Evolutionary conservation across 1,140 invertebrate genomes (phyloP), one percentile per base, ranked within the genome.

Genomic region (Drosophila oshimai): DNA sequence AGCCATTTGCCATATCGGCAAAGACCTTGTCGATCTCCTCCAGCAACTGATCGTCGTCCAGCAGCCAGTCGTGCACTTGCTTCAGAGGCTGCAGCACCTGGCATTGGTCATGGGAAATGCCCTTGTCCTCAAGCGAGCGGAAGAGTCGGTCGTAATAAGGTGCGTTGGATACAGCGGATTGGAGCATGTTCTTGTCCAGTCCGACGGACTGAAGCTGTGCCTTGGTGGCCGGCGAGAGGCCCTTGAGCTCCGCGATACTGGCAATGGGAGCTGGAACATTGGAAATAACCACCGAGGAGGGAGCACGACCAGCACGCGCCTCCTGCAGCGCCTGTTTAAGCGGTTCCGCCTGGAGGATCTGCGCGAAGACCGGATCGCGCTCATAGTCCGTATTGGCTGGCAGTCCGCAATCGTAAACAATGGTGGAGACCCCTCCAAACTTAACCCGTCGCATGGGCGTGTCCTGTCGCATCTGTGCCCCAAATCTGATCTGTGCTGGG

Each of bases 151-250:
- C 92, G 70, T 93, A 93, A 12, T 93, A 92, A 0, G 93, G 92
- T 0, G 92, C 93, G 81, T 93, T 93, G 75, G 93, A 92, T 3
- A 93, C 92, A 0, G 92, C 92, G 74, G 93, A 93, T 51, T 93
- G 93, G 10, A 93, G 91, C 74, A 92, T 91, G 49, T 92, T 91
- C 17, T 90, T 92, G 65, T 93, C 92, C 6, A 93, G 92, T 3
- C 90, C 91, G 88, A 93, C 92, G 0, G 90, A 72, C 34, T 93
- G 90, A 0, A 93, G 78, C 70, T 93, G 93, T 13, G 93, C 91
- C 73, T 92, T 92, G 1, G 92, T 92, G 26, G 90, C 64, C 0
- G 89, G 86, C 39, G 91, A 91, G 0, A 93, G 68, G 22, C 92
- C 91, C 1, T 91, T 90, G 7, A 78, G 29, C 6, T 86, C 73